phyloP scores from a whole-genome alignment of 2,113 vertebrate genomes.

The Otus sunia region DNA sequence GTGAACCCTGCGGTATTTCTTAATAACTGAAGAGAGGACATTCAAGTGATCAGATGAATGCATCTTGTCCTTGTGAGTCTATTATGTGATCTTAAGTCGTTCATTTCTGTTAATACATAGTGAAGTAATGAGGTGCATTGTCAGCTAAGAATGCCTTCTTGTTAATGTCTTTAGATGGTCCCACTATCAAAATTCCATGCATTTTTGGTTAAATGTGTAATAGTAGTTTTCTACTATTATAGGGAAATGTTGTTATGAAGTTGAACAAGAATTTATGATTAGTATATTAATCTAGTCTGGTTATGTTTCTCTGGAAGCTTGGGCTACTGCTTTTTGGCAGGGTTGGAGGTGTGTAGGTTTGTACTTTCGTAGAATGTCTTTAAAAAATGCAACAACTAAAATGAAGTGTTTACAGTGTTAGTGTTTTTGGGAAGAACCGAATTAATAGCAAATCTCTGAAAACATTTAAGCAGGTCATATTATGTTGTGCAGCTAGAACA shows the following conservation, averaged over 20 bases:
- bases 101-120: not conserved
- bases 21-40: not conserved
- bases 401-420: not conserved
- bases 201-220: not conserved
- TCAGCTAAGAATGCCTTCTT: not conserved
- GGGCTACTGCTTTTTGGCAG: not conserved
- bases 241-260: not conserved
- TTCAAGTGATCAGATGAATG: not conserved
- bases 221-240: not conserved
- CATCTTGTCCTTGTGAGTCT: not conserved
- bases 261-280: not conserved
- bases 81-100: not conserved
- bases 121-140: not conserved
- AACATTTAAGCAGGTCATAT: not conserved
- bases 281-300: not conserved
- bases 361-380: not conserved
- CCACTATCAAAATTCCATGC: not conserved
- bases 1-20: not conserved
- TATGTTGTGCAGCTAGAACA: not conserved
- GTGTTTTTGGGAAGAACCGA: not conserved
- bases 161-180: not conserved
- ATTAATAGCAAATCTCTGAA: not conserved
- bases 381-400: not conserved
- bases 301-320: not conserved
- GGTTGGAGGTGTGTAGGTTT: rapidly evolving